Percentiles rank a stretch among this genome's conserved stretches.
These are phyloP conservation scores for Gracilinanus agilis DNA, from an alignment of 2,113 vertebrate genomes.

Conservation along the genomic window DNA sequence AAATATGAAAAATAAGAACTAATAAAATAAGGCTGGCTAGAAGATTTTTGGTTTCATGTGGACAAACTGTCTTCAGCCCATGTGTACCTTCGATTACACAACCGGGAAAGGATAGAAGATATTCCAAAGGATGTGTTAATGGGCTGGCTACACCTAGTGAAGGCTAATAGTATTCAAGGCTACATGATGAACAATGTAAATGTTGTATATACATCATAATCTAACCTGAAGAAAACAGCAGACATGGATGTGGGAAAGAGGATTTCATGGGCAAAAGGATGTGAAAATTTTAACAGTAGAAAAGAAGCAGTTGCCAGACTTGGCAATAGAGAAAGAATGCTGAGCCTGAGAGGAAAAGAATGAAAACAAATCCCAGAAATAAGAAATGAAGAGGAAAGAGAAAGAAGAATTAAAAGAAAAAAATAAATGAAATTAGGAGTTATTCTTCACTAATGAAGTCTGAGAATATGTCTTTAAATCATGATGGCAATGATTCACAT, in stretches of 20 bases:
- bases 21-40: slow-evolving; percentile 94
- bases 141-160: slow-evolving; percentile 96
- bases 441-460: slow-evolving; percentile 93
- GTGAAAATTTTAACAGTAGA: slow-evolving; percentile 82
- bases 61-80: slow-evolving; percentile 97
- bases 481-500: slow-evolving; percentile 95
- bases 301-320: slow-evolving; percentile 90
- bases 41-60: slow-evolving; percentile 97
- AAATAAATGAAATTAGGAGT: slow-evolving; percentile 90
- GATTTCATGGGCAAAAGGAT: slow-evolving; percentile 91
- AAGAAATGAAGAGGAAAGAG: slow-evolving; percentile 90
- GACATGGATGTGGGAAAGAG: slow-evolving; percentile 94
- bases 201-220: slow-evolving; percentile 48
- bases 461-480: slow-evolving; percentile 86
- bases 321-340: slow-evolving; percentile 90
- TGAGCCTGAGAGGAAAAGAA: slow-evolving; percentile 91
- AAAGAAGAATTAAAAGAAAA: slow-evolving; percentile 92
- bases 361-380: slow-evolving; percentile 91
- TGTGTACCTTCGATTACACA: slow-evolving; percentile 93
- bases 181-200: slow-evolving; percentile 92
- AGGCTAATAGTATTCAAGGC: slow-evolving; percentile 76
- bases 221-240: slow-evolving; percentile 92
- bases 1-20: slow-evolving; percentile 96
- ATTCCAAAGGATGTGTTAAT: slow-evolving; percentile 95
- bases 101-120: slow-evolving; percentile 90